Evolutionary conservation across 2,888 invertebrate species (phyloP).

Genomic region (Lumbricus terrestris): DNA sequence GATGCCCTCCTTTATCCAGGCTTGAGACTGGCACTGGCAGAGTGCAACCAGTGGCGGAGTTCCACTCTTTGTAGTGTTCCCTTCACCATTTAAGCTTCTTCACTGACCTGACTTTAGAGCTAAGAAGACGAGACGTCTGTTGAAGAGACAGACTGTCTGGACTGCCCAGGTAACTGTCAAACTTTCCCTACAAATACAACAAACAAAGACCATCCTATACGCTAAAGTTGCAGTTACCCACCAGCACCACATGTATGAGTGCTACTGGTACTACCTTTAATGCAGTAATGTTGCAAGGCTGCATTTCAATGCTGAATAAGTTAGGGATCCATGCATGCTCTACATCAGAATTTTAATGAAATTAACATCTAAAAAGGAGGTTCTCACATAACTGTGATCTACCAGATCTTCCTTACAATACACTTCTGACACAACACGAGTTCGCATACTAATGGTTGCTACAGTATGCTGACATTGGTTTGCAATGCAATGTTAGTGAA

Average conservation of each 20-base stretch:
- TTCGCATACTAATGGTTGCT: too few relatives aligned
- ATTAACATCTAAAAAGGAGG: background rate
- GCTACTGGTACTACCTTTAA: background rate
- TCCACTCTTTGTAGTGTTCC: background rate
- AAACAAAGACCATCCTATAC: background rate
- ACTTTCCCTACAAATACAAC: conserved; percentile 68
- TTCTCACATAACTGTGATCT: background rate
- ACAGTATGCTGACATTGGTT: background rate
- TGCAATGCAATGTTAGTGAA: background rate
- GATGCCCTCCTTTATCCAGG: too few relatives aligned
- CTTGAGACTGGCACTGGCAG: too few relatives aligned
- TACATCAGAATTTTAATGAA: background rate
- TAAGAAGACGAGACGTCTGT: conserved; percentile 80
- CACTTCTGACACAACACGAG: background rate
- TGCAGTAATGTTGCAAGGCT: background rate
- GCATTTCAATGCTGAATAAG: background rate
- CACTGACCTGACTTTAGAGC: conserved; percentile 65
- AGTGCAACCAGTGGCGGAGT: too few relatives aligned
- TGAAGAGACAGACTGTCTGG: conserved; percentile 81
- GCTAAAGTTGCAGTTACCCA: background rate
- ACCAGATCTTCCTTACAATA: background rate
- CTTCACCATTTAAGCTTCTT: background rate
- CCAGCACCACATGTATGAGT: too few relatives aligned
- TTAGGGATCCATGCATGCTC: background rate
- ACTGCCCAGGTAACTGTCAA: conserved; percentile 81